Evolutionary conservation across 92 coral and sea anemone genomes (phyloP), one percentile per base, ranked within the genome.

Genomic region (Parazoanthus darwini): DNA sequence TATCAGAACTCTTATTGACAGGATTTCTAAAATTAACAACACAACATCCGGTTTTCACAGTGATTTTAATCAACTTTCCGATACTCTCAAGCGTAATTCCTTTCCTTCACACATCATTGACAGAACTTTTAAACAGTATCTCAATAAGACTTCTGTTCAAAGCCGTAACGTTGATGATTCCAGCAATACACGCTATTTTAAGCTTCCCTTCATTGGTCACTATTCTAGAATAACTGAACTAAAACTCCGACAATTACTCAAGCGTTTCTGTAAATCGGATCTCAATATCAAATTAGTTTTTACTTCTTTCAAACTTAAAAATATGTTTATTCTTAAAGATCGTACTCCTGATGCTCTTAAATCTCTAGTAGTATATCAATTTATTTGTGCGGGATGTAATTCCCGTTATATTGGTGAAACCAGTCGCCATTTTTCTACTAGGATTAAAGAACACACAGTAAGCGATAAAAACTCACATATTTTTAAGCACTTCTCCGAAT

Each of bases 341-440:
- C 82, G 37, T n/a, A 78, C 9, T 78, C 36, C 59, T 8, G 26
- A 79, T 23, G 66, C 66, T 79, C 82, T 81, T 35, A 81, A 81
- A 81, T 81, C 74, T 33, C 15, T 18, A 20, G 85, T 81, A 33
- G 73, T 59, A 18, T 59, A 81, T 59, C 58, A 82, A 82, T 65
- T 82, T 37, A 82, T 44, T 36, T 65, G 75, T 59, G 74, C 76
- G 86, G 76, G 20, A 82, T 82, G 75, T 82, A 82, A 82, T 37
- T 63, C 75, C 86, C 76, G 76, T 71, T 82, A 65, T 35, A 82
- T 82, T 82, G 75, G 86, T 22, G 86, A 82, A 67, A 65, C 86
- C 54, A 80, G 71, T 51, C 50, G 85, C 85, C 73, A 80, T 80
- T n/a, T 78, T 48, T 78, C 81, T 0, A 78, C 59, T 8, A 44